phyloP scores from a whole-genome alignment of 2,113 vertebrate genomes.

The Aptenodytes patagonicus region DNA sequence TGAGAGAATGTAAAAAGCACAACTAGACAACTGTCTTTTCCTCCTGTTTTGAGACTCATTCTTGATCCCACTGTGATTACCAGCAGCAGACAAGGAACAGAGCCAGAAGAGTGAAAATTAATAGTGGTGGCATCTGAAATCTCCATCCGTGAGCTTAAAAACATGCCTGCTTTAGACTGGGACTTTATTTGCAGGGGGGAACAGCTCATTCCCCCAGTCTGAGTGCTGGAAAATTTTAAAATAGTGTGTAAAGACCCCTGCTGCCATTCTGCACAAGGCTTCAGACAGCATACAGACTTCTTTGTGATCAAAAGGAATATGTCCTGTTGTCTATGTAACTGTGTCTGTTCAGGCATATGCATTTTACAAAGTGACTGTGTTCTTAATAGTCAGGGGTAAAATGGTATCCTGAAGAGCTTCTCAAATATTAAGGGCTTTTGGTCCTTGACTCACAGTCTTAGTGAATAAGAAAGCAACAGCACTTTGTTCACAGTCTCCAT shows the following conservation, averaged over 20 bases:
- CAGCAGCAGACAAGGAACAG: constrained; percentile 48
- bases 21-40: constrained; percentile 39
- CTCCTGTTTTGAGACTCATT: constrained; percentile 37
- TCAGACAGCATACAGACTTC: neutral
- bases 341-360: neutral
- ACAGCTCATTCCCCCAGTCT: neutral
- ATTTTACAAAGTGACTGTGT: neutral
- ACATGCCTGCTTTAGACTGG: neutral
- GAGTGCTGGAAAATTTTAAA: neutral
- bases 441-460: neutral
- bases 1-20: constrained; percentile 48
- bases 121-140: constrained; percentile 34
- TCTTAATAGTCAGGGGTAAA: neutral
- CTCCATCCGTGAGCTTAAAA: constrained; percentile 10
- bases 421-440: neutral
- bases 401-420: neutral
- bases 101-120: constrained; percentile 60
- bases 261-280: neutral
- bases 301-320: neutral
- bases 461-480: neutral
- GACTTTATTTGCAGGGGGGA: neutral
- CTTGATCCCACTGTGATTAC: constrained; percentile 52
- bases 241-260: neutral
- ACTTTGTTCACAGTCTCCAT: neutral
- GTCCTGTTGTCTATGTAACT: neutral